phyloP scores from a whole-genome alignment of 2,888 invertebrate species.

The Brachylomia viminalis region DNA sequence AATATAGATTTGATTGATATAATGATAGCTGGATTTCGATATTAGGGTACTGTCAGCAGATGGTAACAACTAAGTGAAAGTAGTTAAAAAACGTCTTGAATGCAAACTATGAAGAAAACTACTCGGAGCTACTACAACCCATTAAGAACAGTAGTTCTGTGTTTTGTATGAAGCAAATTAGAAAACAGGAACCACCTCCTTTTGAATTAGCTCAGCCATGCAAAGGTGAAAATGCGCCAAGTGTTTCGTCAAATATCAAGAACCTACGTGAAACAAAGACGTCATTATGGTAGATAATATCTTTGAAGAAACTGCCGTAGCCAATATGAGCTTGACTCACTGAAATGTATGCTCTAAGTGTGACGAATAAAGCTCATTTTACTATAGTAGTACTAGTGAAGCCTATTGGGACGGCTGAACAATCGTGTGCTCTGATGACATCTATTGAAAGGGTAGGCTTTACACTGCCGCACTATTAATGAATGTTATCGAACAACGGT shows the following conservation, averaged over 20 bases:
- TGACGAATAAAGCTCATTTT: slow-evolving; percentile 14
- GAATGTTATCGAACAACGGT: slow-evolving; percentile 10
- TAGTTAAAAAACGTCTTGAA: background rate
- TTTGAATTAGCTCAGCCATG: too few relatives aligned
- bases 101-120: background rate
- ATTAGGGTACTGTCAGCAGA: background rate
- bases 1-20: background rate
- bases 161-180: too few relatives aligned
- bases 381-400: background rate
- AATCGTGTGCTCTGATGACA: slow-evolving; percentile 26
- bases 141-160: background rate
- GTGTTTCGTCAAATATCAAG: too few relatives aligned
- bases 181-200: too few relatives aligned
- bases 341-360: background rate
- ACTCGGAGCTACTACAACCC: background rate
- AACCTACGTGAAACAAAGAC: background rate
- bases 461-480: slow-evolving; percentile 21
- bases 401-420: background rate
- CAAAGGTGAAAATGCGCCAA: too few relatives aligned
- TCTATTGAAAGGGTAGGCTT: slow-evolving; percentile 45
- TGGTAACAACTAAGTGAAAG: background rate
- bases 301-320: background rate
- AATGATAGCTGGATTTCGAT: too few relatives aligned
- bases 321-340: background rate
- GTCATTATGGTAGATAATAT: slow-evolving; percentile 6